phyloP scores from a whole-genome alignment of 2,113 vertebrate genomes.

The Tringa solitaria region DNA sequence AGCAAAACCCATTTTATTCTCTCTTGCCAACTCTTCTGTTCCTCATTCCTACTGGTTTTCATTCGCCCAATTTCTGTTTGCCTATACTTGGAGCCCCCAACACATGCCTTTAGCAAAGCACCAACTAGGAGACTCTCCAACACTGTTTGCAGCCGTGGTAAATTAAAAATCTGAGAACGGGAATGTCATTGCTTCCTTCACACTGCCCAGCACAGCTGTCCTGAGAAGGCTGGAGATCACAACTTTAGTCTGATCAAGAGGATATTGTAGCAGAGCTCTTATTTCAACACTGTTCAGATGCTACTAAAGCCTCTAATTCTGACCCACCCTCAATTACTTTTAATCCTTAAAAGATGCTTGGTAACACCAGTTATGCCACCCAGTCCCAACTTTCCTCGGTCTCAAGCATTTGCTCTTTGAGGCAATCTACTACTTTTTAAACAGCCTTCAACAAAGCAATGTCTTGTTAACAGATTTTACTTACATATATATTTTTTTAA shows the following conservation, averaged over 20 bases:
- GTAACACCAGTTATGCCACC: neutral
- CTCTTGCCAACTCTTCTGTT: neutral
- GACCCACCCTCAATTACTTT: neutral
- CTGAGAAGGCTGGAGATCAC: neutral
- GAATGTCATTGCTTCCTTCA: neutral
- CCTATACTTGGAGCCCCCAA: neutral
- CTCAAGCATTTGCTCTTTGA: neutral
- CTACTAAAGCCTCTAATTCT: neutral
- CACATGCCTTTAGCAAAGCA: fast-evolving
- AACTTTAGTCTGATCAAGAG: neutral
- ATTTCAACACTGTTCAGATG: neutral
- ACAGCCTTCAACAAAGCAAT: neutral
- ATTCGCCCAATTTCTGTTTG: neutral
- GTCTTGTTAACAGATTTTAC: neutral
- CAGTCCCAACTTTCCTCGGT: neutral
- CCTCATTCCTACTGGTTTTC: neutral
- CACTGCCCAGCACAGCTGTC: neutral
- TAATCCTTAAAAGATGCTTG: neutral
- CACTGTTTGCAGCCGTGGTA: neutral
- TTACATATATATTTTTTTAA: neutral
- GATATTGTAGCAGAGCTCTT: neutral
- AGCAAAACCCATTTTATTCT: neutral
- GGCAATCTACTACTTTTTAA: neutral
- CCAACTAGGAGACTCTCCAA: neutral
- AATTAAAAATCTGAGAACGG: neutral